phyloP scores from a whole-genome alignment of 2,797 vertebrate species.

The Amniataba percoides region DNA sequence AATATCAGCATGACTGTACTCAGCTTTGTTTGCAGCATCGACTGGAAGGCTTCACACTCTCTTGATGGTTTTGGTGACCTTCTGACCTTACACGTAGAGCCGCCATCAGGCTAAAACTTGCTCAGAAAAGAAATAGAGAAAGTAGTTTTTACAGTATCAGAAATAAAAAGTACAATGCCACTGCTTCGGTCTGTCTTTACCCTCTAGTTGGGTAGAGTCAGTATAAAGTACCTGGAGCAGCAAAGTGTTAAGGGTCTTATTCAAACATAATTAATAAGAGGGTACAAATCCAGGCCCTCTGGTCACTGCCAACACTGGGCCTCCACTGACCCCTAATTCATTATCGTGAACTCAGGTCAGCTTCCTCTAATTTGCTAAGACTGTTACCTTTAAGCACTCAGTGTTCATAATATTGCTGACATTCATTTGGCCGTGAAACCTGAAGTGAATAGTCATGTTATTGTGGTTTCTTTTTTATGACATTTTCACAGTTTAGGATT shows the following conservation, averaged over 20 bases:
- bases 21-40: neutral
- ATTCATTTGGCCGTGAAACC: neutral
- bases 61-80: neutral
- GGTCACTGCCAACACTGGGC: constrained; percentile 2
- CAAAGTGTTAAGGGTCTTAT: constrained; percentile 21
- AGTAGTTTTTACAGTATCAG: neutral
- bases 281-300: constrained; percentile 15
- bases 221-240: neutral
- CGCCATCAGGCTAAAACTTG: neutral
- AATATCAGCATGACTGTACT: neutral
- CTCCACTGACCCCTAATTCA: constrained; percentile 20
- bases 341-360: neutral
- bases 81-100: neutral
- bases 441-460: neutral
- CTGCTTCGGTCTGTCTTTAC: neutral
- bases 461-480: neutral
- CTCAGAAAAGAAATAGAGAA: neutral
- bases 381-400: constrained; percentile 5
- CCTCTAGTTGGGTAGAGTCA: neutral
- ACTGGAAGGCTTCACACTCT: neutral
- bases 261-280: constrained; percentile 15
- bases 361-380: constrained; percentile 14
- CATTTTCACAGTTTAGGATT: neutral
- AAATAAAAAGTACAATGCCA: neutral
- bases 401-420: neutral